Percentiles rank a stretch among this genome's conserved stretches.
Evolutionary conservation across 2,797 vertebrate genomes (phyloP).

Genomic region (Phalanger gymnotis): DNA sequence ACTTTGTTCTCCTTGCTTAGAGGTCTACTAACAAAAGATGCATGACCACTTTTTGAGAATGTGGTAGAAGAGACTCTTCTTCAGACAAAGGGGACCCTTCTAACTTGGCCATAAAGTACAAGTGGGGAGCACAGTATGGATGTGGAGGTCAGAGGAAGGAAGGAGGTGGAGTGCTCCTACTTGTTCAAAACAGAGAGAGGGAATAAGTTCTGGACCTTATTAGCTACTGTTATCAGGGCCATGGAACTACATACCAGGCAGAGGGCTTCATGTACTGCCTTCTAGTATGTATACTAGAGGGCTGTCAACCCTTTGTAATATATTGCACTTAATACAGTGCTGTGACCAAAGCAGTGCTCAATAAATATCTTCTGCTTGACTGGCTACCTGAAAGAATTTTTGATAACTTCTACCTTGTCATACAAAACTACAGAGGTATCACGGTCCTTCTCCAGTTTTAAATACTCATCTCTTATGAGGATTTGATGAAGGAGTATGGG

Average conservation of each 20-base stretch:
- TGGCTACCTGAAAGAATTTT: constrained; percentile 41
- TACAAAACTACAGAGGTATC: neutral
- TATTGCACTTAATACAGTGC: neutral
- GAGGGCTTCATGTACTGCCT: constrained; percentile 31
- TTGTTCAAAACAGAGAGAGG: neutral
- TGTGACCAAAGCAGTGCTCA: constrained; percentile 28
- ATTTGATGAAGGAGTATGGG: neutral
- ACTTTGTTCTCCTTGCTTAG: neutral
- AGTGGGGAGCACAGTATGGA: neutral
- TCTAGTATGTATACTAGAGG: constrained; percentile 10
- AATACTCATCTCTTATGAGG: neutral
- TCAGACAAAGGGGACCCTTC: neutral
- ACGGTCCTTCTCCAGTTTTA: constrained; percentile 24
- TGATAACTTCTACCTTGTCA: neutral
- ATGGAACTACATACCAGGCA: neutral
- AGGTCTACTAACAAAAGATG: neutral
- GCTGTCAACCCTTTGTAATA: neutral
- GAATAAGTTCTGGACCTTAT: neutral
- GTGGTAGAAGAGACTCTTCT: neutral
- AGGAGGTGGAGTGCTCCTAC: neutral
- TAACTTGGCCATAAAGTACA: neutral
- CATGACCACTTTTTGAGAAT: neutral
- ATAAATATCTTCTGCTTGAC: neutral
- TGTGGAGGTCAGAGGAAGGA: constrained; percentile 18
- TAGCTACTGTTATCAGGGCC: constrained; percentile 32